These are phyloP conservation scores for Neomicropteryx cornuta DNA, from an alignment of 1,140 invertebrate genomes.

Conservation along the genomic window DNA sequence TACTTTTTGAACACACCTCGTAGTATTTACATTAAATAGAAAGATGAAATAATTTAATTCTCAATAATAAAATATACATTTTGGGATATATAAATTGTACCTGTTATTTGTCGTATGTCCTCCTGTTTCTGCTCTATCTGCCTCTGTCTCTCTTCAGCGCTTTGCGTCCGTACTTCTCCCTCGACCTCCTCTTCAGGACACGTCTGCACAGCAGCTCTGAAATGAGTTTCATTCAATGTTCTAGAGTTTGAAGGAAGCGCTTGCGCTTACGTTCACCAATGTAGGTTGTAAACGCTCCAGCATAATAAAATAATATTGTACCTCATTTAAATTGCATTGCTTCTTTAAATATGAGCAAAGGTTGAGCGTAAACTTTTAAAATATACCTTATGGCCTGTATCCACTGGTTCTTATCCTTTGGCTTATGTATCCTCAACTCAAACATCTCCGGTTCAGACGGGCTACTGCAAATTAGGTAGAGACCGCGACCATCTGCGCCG, in stretches of 20 bases:
- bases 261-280: too few species aligned
- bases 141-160: constrained; percentile 61
- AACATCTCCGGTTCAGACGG: constrained; percentile 90
- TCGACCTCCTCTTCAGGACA: constrained; percentile 58
- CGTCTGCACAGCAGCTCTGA: constrained; percentile 52
- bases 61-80: too few species aligned
- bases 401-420: constrained; percentile 82
- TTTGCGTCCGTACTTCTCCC: constrained; percentile 41
- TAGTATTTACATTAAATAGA: too few species aligned
- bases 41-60: too few species aligned
- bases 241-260: too few species aligned
- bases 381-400: constrained; percentile 66
- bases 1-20: too few species aligned
- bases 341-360: constrained; percentile 2
- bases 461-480: constrained; percentile 82
- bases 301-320: too few species aligned
- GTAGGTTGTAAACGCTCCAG: too few species aligned
- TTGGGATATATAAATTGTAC: constrained; percentile 32
- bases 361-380: constrained; percentile 7
- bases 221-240: too few species aligned
- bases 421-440: constrained; percentile 80
- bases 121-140: constrained; percentile 59
- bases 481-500: constrained; percentile 74
- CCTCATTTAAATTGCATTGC: not conserved
- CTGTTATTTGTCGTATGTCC: constrained; percentile 59